phyloP scores from a whole-genome alignment of 1,140 invertebrate species.

The Drosophila tristis region DNA sequence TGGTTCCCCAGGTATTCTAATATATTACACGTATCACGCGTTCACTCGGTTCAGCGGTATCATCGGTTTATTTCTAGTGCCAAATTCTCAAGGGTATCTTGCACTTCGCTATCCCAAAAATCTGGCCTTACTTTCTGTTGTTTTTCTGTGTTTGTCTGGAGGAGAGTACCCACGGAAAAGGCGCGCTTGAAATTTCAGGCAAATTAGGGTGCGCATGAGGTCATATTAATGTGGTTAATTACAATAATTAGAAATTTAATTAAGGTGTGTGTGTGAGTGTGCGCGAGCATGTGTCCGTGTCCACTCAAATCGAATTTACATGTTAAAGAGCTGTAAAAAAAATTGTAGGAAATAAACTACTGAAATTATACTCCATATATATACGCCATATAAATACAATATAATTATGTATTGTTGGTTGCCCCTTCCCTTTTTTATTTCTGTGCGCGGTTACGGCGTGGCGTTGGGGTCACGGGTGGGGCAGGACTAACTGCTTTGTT shows the following conservation, averaged over 20 bases:
- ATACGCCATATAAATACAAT: constrained; percentile 64
- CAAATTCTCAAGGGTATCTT: too few species aligned
- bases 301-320: constrained; percentile 77
- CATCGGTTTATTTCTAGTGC: too few species aligned
- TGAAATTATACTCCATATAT: constrained; percentile 41
- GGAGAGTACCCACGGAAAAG: neutral
- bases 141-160: neutral
- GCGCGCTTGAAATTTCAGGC: constrained; percentile 64
- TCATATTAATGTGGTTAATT: constrained; percentile 83
- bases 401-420: constrained; percentile 53
- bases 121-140: too few species aligned
- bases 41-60: too few species aligned
- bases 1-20: too few species aligned
- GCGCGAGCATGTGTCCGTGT: constrained; percentile 25
- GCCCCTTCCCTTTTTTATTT: neutral
- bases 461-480: neutral
- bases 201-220: constrained; percentile 81
- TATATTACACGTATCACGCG: too few species aligned
- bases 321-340: constrained; percentile 75
- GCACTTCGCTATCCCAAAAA: too few species aligned
- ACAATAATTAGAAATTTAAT: constrained; percentile 83
- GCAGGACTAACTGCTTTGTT: constrained; percentile 18
- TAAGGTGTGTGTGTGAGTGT: constrained; percentile 59
- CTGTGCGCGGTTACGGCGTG: neutral
- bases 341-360: constrained; percentile 5